Evolutionary conservation across 2,113 vertebrate genomes (phyloP), one percentile per base, ranked within the genome.

Genomic region (Myodes glareolus): DNA sequence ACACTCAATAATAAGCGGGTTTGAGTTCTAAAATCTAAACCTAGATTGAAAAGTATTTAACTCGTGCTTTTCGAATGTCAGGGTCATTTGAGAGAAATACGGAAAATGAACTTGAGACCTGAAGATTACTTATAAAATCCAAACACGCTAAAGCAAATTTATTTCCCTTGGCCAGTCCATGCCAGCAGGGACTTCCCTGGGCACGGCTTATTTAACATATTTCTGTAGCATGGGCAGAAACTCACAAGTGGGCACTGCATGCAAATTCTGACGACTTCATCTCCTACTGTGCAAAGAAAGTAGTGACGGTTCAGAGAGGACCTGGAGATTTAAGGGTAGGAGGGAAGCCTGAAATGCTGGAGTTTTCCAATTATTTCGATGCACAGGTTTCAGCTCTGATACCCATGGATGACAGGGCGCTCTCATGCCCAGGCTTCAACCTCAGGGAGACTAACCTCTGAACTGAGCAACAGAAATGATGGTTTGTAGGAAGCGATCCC

Each of bases 151-250:
- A 95, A 91, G 82, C 58, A 92, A 94, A 81, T 85, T 97, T 94
- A 94, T 94, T 97, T 84, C 89, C 92, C 81, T 96, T 91, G 85
- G 72, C 93, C 80, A 85, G 95, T 95, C 93, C 96, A 75, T 96
- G 97, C 94, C 82, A 85, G 91, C 96, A 95, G 94, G 92, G 88
- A 96, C 86, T 97, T 98, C 96, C 95, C 86, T 91, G 96, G 97
- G 95, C 91, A 97, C 67, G 92, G 93, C 55, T 91, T 97, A 92
- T 96, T 97, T 97, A 97, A 97, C 89, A 61, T 63, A 94, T 91
- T 89, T 97, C 96, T 97, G 96, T 95, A 98, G 97, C 95, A 95
- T 94, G 97, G 97, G 85, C 97, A 96, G 94, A 96, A 97, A 95
- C 97, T 91, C 97, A 97, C 97, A 95, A 95, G 97, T 94, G 97